Percentiles rank a stretch among this genome's conserved stretches.
Conservation (phyloP, 92 coral and sea anemone genomes). For the Diadumene lineata region DNA sequence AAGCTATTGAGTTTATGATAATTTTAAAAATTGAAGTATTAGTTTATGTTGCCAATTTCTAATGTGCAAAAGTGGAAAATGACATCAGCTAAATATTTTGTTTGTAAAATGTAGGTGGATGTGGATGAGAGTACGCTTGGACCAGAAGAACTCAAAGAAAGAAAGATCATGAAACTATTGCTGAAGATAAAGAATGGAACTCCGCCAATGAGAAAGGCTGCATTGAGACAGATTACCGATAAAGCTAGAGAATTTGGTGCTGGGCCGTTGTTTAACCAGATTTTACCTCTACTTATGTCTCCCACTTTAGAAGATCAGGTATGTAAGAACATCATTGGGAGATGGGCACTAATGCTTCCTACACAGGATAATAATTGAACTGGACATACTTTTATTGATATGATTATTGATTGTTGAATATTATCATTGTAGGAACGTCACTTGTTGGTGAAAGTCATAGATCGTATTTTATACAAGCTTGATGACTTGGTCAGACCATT, state of each 20-base stretch:
- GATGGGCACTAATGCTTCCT: background rate
- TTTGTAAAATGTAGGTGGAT: constrained; percentile 70
- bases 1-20: too few relatives aligned
- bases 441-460: constrained; percentile 98
- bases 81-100: background rate
- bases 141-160: constrained; percentile 95
- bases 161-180: constrained; percentile 96
- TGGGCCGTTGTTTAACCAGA: constrained; percentile 99
- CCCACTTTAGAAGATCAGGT: constrained; percentile 99
- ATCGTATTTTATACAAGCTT: constrained; percentile 94
- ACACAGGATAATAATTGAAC: too few relatives aligned
- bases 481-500: constrained; percentile 99
- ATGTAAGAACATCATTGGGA: background rate
- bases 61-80: too few relatives aligned
- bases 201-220: constrained; percentile 99
- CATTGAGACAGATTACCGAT: constrained; percentile 96
- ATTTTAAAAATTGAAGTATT: too few relatives aligned
- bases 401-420: background rate
- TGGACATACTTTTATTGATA: background rate
- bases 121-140: constrained; percentile 96
- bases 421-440: constrained; percentile 83
- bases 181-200: constrained; percentile 97
- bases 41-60: too few relatives aligned
- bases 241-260: constrained; percentile 99
- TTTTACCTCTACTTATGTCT: constrained; percentile 93